phyloP scores from a whole-genome alignment of 2,888 invertebrate genomes.

The Pogonocherus hispidulus region DNA sequence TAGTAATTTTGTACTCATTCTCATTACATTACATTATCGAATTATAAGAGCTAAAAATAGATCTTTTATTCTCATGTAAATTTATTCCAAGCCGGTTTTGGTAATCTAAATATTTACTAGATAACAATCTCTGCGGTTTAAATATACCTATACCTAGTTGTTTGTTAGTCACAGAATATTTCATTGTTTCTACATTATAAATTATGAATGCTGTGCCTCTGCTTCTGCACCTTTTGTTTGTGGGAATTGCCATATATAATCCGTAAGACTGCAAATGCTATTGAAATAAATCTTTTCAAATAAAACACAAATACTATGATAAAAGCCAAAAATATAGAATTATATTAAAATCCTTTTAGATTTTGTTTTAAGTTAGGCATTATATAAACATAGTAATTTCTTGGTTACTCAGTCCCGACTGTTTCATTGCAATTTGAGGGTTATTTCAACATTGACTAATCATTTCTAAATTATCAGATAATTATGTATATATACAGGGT shows the following conservation, averaged over 20 bases:
- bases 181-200: slow-evolving; percentile 22
- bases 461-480: too few species aligned
- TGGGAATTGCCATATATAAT: neutral
- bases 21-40: slow-evolving; percentile 4
- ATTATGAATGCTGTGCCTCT: slow-evolving; percentile 12
- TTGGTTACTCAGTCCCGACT: too few species aligned
- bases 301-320: too few species aligned
- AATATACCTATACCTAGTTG: slow-evolving; percentile 22
- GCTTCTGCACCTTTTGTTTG: slow-evolving; percentile 3
- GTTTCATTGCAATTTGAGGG: too few species aligned
- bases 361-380: too few species aligned
- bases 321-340: too few species aligned
- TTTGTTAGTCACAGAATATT: slow-evolving; percentile 7
- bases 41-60: slow-evolving; percentile 18
- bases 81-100: slow-evolving; percentile 17
- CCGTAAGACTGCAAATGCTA: neutral
- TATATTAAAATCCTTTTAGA: too few species aligned
- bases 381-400: too few species aligned
- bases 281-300: neutral
- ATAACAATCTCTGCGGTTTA: slow-evolving; percentile 16
- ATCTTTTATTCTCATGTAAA: slow-evolving; percentile 18
- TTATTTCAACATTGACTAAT: too few species aligned
- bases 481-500: too few species aligned
- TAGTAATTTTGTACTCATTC: too few species aligned
- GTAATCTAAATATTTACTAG: slow-evolving; percentile 28